phyloP scores from a whole-genome alignment of 1,140 invertebrate genomes.

The Bemisia tabaci region DNA sequence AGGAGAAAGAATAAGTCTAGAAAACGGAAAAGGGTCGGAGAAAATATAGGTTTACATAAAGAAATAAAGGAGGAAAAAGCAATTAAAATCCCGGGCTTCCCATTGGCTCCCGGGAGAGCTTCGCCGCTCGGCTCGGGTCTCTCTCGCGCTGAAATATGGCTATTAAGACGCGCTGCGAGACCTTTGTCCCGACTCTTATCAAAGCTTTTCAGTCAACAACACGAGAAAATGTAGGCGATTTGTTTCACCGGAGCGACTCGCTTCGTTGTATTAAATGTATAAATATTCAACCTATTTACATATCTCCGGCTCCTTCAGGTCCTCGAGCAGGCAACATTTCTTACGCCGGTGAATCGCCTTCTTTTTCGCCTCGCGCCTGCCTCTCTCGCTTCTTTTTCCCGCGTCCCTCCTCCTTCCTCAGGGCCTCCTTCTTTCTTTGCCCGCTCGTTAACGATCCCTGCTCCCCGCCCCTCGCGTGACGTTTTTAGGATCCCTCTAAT shows the following conservation, averaged over 20 bases:
- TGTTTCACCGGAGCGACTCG: background rate
- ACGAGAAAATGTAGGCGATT: background rate
- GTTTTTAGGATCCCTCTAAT: no score
- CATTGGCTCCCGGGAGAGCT: conserved; percentile 4
- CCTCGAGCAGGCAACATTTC: background rate
- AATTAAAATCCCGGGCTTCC: conserved; percentile 17
- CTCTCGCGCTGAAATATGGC: background rate
- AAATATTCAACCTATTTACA: background rate
- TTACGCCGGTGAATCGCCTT: no score
- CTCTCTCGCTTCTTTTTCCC: no score
- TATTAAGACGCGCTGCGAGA: background rate
- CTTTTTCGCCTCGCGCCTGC: no score
- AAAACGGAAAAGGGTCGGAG: background rate
- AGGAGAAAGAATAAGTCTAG: conserved; percentile 1
- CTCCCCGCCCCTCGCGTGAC: no score
- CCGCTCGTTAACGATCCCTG: no score
- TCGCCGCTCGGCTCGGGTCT: background rate
- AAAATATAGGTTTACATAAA: background rate
- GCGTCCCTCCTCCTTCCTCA: no score
- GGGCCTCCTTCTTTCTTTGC: no score
- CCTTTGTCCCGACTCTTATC: background rate
- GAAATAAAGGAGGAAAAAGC: conserved; percentile 13
- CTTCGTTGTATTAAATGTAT: background rate
- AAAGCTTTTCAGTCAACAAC: background rate
- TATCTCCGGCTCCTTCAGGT: background rate